Percentiles rank a stretch among this genome's conserved stretches.
Conservation (phyloP, 1,140 invertebrate genomes). For the Tetragnatha versicolor region DNA sequence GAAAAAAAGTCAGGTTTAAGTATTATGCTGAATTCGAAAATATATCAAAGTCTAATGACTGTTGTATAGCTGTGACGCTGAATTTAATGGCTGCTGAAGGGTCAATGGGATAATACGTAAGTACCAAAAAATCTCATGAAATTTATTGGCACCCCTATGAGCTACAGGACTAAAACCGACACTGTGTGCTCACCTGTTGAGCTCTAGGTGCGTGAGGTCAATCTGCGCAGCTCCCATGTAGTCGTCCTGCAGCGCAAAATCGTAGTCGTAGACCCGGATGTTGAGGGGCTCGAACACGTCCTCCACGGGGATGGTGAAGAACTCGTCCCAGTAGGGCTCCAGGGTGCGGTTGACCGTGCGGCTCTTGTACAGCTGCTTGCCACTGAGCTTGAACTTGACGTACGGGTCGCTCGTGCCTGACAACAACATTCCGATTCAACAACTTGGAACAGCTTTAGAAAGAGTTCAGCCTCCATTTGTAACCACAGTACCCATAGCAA, state of each 20-base stretch:
- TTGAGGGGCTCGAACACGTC: constrained; percentile 88
- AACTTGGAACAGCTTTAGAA: not conserved
- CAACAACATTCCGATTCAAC: constrained; percentile 58
- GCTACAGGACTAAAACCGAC: too few species aligned
- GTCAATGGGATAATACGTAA: too few species aligned
- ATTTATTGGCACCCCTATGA: too few species aligned
- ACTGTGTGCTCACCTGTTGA: constrained; percentile 73
- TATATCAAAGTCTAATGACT: too few species aligned
- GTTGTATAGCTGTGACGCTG: too few species aligned
- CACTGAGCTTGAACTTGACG: constrained; percentile 94
- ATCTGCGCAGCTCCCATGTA: constrained; percentile 92
- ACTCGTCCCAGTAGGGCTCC: constrained; percentile 96
- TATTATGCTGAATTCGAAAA: too few species aligned
- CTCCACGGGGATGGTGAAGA: constrained; percentile 91
- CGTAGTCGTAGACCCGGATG: constrained; percentile 97
- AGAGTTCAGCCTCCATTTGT: too few species aligned
- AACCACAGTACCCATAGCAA: too few species aligned
- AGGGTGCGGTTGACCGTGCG: constrained; percentile 88
- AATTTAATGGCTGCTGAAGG: too few species aligned
- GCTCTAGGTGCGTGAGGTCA: constrained; percentile 83
- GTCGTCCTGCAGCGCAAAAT: constrained; percentile 96
- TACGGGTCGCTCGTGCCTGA: constrained; percentile 97
- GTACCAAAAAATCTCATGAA: too few species aligned
- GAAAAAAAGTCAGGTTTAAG: too few species aligned
- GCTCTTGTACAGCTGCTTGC: constrained; percentile 90